Base-by-base conservation (phyloP, 2,113 vertebrate genomes). In the Hyperopisus bebe region DNA sequence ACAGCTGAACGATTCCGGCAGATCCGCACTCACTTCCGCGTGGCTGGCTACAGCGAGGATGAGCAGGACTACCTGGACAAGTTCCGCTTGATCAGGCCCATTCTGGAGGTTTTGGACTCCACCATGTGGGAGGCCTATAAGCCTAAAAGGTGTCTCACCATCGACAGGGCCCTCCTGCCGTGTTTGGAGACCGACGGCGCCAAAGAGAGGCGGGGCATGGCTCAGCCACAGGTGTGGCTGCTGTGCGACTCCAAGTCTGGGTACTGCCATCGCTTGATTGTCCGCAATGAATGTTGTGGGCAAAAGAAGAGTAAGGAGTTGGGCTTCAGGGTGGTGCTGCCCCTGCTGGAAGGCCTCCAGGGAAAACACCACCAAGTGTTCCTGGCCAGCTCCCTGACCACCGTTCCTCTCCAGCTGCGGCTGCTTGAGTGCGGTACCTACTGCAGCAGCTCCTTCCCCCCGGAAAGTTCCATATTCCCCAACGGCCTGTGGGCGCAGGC, bases 181-280 rank as follows among this genome's bases (percentile, higher is more conserved):
- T 58, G 92, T 35, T 90, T 94, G 58, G 95, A 95, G 31, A 92
- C 91, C 42, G 94, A 91, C 10, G 53, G 74, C 11, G 24, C 82
- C 51, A 51, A 51, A 19, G 46, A 88, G 42, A 93, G 90, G 46
- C 90, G 82, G 4, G 84, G 42, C 1, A 92, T 88, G 74, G 91
- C 89, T 8, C 94, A 93, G 90, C 95, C 94, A 0, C 93, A 93
- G 91, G 94, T 96, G 35, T 96, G 96, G 96, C 94, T 96, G 46
- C 93, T 96, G 51, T 96, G 96, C 7, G 96, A 96, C 90, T 96
- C 96, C 39, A 96, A 96, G 90, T 96, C 96, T 0, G 96, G 96
- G 13, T 96, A 95, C 90, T 96, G 96, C 91, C 96, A 96, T 89
- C 94, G 94, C 24, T 58, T 96, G 66, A 92, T 93, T 83, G 92